A percentile compares a stretch with the other conserved stretches of the same genome.
These are phyloP conservation scores for Mesopsocus fuscifrons DNA, from an alignment of 2,888 invertebrate genomes.

Conservation along the genomic window DNA sequence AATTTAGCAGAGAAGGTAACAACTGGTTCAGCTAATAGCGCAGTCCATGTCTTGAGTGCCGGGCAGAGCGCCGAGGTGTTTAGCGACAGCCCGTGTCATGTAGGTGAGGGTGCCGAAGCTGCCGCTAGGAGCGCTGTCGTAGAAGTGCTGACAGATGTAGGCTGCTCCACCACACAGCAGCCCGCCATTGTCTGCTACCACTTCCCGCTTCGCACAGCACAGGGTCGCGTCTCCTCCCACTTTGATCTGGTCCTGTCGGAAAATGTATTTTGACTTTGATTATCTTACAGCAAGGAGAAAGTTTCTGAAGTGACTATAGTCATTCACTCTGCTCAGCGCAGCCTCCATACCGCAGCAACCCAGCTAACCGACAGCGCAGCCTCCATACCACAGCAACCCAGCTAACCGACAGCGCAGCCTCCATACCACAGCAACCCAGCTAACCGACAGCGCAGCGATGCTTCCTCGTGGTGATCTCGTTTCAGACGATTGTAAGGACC, in stretches of 20 bases:
- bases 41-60: slow-evolving; percentile 65
- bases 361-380: too few relatives aligned
- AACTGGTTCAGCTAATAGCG: slow-evolving; percentile 29
- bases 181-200: slow-evolving; percentile 39
- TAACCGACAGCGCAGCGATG: too few relatives aligned
- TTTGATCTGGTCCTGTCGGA: too few relatives aligned
- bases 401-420: too few relatives aligned
- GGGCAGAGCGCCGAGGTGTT: slow-evolving; percentile 52
- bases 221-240: slow-evolving; percentile 81
- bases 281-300: not conserved
- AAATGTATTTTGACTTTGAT: too few relatives aligned
- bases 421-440: too few relatives aligned
- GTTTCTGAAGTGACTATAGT: not conserved
- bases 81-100: slow-evolving; percentile 65
- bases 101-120: slow-evolving; percentile 97
- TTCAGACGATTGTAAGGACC: too few relatives aligned
- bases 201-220: slow-evolving; percentile 63
- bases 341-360: too few relatives aligned
- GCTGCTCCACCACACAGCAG: slow-evolving; percentile 81
- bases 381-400: too few relatives aligned
- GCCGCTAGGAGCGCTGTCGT: slow-evolving; percentile 96
- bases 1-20: not conserved
- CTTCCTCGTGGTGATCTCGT: too few relatives aligned
- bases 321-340: too few relatives aligned
- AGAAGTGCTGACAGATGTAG: slow-evolving; percentile 90